Evolutionary conservation across 2,797 vertebrate species (phyloP).

Genomic region (Pipistrellus nathusii): DNA sequence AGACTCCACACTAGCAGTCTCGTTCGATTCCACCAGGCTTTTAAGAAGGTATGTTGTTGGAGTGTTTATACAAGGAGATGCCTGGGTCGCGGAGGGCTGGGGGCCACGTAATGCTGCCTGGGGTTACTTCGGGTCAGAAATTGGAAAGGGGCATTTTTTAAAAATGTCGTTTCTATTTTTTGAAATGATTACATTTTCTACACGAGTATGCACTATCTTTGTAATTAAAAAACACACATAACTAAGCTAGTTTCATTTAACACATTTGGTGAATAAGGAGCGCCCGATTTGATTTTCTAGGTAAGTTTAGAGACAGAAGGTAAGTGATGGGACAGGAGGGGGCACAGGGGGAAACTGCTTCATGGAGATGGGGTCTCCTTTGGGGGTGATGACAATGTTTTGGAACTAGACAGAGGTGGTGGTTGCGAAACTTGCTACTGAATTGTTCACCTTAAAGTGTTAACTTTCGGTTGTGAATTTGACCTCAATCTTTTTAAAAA

Average conservation of each 20-base stretch:
- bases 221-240: background rate
- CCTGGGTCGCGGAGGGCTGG: background rate
- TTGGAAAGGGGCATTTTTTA: fast-evolving
- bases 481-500: background rate
- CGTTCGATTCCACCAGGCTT: background rate
- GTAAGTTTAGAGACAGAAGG: background rate
- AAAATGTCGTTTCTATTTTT: background rate
- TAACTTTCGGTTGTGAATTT: background rate
- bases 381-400: too few relatives aligned
- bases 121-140: background rate
- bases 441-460: background rate
- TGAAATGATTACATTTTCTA: background rate
- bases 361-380: fast-evolving
- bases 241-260: background rate
- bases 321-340: fast-evolving
- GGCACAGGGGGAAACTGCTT: background rate
- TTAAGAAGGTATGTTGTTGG: fast-evolving
- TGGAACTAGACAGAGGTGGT: background rate
- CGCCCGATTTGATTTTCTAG: background rate
- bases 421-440: fast-evolving
- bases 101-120: background rate
- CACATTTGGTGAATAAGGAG: too few relatives aligned
- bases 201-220: fast-evolving
- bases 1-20: background rate
- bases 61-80: background rate